Percentiles rank a stretch among this genome's conserved stretches.
These are phyloP conservation scores for Kudoa iwatai DNA, from an alignment of 30 jellyfish, hydroid and myxozoan species.

Conservation along the genomic window DNA sequence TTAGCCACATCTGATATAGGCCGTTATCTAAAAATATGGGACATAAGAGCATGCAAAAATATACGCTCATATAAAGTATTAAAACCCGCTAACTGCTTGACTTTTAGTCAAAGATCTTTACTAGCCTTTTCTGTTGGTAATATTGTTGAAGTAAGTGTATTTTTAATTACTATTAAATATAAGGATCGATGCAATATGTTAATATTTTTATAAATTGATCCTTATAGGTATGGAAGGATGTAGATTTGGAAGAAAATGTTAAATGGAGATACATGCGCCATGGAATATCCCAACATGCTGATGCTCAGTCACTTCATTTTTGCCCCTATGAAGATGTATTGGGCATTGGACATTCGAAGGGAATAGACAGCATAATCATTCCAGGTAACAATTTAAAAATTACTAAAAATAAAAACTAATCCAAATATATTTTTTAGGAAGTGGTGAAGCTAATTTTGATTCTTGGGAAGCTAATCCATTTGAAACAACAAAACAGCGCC, in stretches of 20 bases:
- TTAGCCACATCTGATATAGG: slow-evolving; percentile 59
- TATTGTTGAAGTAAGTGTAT: slow-evolving; percentile 20
- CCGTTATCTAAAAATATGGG: slow-evolving; percentile 69
- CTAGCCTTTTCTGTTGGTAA: slow-evolving; percentile 71
- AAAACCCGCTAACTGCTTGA: slow-evolving; percentile 19
- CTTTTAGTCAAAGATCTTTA: slow-evolving; percentile 49
- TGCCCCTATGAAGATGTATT: slow-evolving; percentile 86
- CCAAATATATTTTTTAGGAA: too few species aligned
- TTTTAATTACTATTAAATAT: not conserved
- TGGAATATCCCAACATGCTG: too few species aligned
- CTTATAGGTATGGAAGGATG: too few species aligned
- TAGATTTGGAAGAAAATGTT: too few species aligned
- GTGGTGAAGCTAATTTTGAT: slow-evolving; percentile 78
- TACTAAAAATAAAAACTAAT: too few species aligned
- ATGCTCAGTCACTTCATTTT: too few species aligned
- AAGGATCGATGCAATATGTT: too few species aligned
- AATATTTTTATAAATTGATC: too few species aligned
- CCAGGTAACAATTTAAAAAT: too few species aligned
- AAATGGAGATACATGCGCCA: too few species aligned
- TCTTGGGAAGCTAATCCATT: slow-evolving; percentile 56
- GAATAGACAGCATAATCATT: slow-evolving; percentile 23
- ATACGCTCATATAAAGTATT: slow-evolving; percentile 13
- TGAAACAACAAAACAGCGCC: slow-evolving; percentile 26
- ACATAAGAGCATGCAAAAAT: slow-evolving; percentile 25
- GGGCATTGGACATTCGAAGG: slow-evolving; percentile 51